Conservation (phyloP, 2,113 vertebrate species). For the Misgurnus anguillicaudatus region DNA sequence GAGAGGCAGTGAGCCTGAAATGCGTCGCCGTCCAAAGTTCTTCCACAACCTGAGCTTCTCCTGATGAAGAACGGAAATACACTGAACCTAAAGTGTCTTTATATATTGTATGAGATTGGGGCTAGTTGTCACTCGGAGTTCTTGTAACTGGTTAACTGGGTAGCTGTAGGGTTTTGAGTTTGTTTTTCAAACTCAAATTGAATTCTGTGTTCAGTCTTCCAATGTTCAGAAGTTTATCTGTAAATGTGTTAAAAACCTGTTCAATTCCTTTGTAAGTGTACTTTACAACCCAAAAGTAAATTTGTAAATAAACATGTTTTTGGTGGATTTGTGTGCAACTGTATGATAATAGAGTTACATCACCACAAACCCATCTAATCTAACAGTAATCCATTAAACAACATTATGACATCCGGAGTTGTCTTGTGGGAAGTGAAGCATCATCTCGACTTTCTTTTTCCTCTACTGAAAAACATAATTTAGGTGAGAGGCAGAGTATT, state of each 20-base stretch:
- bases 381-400: not conserved
- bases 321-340: not conserved
- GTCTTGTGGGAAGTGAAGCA: not conserved
- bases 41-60: conserved; percentile 60
- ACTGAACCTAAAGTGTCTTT: not conserved
- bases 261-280: conserved; percentile 1
- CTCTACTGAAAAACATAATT: not conserved
- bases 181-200: no score
- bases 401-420: not conserved
- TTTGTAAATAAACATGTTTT: not conserved
- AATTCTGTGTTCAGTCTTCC: no score
- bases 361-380: no score
- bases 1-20: conserved; percentile 37
- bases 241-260: conserved; percentile 11
- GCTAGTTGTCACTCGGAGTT: not conserved
- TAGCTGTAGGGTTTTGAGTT: no score
- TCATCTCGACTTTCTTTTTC: not conserved
- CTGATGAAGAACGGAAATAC: conserved; percentile 39
- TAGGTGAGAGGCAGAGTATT: not conserved
- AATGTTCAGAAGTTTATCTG: not conserved
- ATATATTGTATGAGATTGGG: not conserved
- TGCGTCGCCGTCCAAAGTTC: conserved; percentile 54
- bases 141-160: no score
- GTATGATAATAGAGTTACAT: no score
- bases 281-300: not conserved